Conservation (phyloP, 2,113 vertebrate species). For the Bujurquina vittata region DNA sequence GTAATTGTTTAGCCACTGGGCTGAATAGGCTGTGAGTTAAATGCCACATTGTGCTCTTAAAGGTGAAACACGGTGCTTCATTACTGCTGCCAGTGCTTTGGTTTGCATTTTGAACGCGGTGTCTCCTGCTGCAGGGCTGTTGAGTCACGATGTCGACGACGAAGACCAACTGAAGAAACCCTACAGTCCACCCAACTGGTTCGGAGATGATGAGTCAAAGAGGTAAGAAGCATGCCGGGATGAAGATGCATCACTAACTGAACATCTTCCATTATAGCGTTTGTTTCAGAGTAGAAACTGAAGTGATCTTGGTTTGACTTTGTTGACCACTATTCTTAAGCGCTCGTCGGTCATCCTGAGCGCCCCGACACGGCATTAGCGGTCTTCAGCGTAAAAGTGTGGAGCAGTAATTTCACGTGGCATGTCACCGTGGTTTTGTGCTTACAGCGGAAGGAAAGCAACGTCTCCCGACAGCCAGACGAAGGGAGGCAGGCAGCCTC, state of each 20-base stretch:
- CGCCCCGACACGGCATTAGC: background rate
- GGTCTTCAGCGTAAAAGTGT: background rate
- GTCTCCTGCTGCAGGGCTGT: constrained; percentile 66
- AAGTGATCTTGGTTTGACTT: too few relatives aligned
- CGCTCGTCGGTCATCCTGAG: background rate
- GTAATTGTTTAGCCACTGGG: constrained; percentile 9
- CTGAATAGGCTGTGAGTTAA: background rate
- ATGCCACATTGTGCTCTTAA: constrained; percentile 8
- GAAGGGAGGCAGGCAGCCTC: constrained; percentile 54
- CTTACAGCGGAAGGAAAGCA: constrained; percentile 76
- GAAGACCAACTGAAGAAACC: background rate
- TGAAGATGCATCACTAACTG: background rate
- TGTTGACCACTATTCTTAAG: background rate
- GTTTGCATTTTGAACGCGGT: background rate
- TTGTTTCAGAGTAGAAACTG: background rate
- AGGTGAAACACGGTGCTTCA: background rate
- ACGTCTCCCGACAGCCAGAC: constrained; percentile 64
- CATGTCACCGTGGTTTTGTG: constrained; percentile 74
- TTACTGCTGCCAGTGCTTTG: background rate
- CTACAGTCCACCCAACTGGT: constrained; percentile 70
- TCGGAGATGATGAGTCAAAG: constrained; percentile 55
- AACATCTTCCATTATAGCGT: background rate
- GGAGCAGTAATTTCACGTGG: constrained; percentile 4
- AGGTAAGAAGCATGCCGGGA: constrained; percentile 32
- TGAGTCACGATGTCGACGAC: constrained; percentile 73